Evolutionary conservation across 2,888 invertebrate species (phyloP).

Genomic region (Nymphalis urticae): DNA sequence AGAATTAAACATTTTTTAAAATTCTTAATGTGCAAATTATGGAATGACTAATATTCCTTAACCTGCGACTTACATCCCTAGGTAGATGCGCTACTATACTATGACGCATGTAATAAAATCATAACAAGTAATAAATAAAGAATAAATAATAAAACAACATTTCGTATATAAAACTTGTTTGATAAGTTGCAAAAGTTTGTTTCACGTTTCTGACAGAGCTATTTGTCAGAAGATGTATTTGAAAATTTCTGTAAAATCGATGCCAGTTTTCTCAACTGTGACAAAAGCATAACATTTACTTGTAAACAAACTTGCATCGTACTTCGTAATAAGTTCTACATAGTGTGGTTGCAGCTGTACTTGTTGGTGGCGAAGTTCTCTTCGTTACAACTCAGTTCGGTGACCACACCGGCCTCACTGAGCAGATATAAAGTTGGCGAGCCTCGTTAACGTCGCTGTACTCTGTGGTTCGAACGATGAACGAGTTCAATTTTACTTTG

Average conservation of each 20-base stretch:
- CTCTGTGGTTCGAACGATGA: not conserved
- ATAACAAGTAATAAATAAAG: no score
- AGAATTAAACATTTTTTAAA: no score
- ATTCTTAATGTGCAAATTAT: no score
- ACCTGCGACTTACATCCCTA: no score
- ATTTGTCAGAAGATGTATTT: conserved; percentile 5
- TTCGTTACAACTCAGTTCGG: not conserved
- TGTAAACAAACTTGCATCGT: conserved; percentile 16
- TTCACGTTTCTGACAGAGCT: not conserved
- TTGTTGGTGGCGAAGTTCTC: not conserved
- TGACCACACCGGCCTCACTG: conserved; percentile 17
- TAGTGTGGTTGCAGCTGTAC: conserved; percentile 1
- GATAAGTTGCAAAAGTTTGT: not conserved
- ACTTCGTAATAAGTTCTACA: conserved; percentile 14
- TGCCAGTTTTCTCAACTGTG: not conserved
- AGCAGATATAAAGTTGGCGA: conserved; percentile 20
- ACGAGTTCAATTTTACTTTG: conserved; percentile 1
- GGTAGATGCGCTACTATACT: no score
- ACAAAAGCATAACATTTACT: conserved; percentile 24
- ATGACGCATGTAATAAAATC: no score
- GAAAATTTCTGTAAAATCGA: conserved; percentile 11
- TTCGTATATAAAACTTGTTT: conserved; percentile 1
- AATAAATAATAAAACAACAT: not conserved
- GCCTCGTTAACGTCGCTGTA: conserved; percentile 7
- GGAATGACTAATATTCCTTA: no score